These are phyloP conservation scores for Drosophila pandora DNA, from an alignment of 1,140 invertebrate genomes.

Conservation along the genomic window DNA sequence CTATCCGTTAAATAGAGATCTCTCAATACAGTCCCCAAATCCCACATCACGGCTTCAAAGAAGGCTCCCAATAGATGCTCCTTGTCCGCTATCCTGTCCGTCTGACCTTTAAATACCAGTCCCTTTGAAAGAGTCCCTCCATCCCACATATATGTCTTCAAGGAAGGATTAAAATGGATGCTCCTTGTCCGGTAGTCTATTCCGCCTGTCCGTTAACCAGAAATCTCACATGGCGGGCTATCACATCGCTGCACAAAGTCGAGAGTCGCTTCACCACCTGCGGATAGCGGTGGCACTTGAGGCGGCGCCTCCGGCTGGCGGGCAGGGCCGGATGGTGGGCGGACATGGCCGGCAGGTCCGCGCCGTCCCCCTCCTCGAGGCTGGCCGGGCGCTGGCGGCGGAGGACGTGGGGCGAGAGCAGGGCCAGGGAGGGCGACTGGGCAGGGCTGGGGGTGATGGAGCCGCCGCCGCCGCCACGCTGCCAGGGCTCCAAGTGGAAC, in stretches of 20 bases:
- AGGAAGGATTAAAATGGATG: too few relatives aligned
- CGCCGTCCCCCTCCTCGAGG: constrained; percentile 28
- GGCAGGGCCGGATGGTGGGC: constrained; percentile 26
- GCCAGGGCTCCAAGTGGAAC: constrained; percentile 83
- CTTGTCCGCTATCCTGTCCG: too few relatives aligned
- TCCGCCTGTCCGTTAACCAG: background rate
- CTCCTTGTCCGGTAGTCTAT: too few relatives aligned
- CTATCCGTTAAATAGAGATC: too few relatives aligned
- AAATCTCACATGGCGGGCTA: constrained; percentile 74
- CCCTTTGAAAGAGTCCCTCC: too few relatives aligned
- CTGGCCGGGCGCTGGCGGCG: constrained; percentile 78
- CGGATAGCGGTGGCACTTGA: constrained; percentile 75
- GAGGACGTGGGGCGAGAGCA: constrained; percentile 77
- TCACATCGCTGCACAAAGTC: constrained; percentile 79
- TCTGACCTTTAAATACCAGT: too few relatives aligned
- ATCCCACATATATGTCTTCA: too few relatives aligned
- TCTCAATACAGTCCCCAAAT: too few relatives aligned
- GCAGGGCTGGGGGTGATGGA: constrained; percentile 76
- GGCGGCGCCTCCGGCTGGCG: constrained; percentile 54
- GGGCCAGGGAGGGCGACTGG: constrained; percentile 72
- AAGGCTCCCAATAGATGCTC: too few relatives aligned
- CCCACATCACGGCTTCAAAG: too few relatives aligned
- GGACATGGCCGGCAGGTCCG: constrained; percentile 23
- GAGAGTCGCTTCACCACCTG: constrained; percentile 81
- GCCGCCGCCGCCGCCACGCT: constrained; percentile 66